Conservation (phyloP, 64 coral and sea anemone genomes). For the Acropora tenuis region DNA sequence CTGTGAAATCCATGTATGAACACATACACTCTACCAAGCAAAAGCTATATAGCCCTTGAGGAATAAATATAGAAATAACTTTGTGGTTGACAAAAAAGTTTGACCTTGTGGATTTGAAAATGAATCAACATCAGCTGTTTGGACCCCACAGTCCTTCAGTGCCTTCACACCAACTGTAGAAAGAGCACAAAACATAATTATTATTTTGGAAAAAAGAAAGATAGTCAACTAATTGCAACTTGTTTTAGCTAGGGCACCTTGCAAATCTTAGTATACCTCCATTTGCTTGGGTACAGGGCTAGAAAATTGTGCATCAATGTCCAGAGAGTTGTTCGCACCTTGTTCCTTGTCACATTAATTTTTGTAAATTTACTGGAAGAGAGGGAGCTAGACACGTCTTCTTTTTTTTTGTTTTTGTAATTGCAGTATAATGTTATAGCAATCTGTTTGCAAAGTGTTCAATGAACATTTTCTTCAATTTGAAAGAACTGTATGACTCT, state of each 20-base stretch:
- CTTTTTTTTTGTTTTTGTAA: too few species aligned
- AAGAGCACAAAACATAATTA: background rate
- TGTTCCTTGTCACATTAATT: background rate
- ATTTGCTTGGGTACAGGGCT: background rate
- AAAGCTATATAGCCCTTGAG: background rate
- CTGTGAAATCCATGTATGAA: too few species aligned
- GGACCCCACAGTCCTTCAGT: slow-evolving; percentile 74
- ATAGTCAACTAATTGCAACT: background rate
- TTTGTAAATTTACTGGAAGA: background rate
- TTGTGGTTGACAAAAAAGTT: too few species aligned
- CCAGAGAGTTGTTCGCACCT: background rate
- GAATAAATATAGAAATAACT: too few species aligned
- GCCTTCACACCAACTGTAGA: slow-evolving; percentile 76
- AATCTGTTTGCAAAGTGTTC: too few species aligned
- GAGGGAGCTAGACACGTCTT: too few species aligned
- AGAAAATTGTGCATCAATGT: background rate
- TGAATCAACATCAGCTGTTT: slow-evolving; percentile 70
- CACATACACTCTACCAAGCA: background rate
- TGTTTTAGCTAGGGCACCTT: background rate
- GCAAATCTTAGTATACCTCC: background rate
- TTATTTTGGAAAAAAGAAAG: too few species aligned
- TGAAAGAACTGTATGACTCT: background rate
- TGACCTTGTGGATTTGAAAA: slow-evolving; percentile 84
- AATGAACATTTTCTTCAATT: background rate
- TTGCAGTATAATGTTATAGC: too few species aligned